Evolutionary conservation across 2,888 invertebrate genomes (phyloP).

Genomic region (Agonopterix alstromeriana): DNA sequence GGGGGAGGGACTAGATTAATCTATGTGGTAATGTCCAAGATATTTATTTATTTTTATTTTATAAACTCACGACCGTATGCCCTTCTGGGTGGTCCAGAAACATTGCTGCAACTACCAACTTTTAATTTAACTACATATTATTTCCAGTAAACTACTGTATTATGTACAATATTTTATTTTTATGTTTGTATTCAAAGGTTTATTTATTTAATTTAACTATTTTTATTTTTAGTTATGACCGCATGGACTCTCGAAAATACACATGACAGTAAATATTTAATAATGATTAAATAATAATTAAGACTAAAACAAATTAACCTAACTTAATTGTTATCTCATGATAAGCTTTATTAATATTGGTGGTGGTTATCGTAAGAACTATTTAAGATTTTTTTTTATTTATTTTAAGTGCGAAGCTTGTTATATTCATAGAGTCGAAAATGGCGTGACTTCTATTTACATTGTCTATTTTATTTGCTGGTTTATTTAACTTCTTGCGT

Average conservation of each 20-base stretch:
- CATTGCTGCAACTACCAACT: too few relatives aligned
- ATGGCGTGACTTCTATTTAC: neutral
- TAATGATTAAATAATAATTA: neutral
- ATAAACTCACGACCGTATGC: too few relatives aligned
- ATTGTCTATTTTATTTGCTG: neutral
- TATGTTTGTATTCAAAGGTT: too few relatives aligned
- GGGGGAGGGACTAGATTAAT: too few relatives aligned
- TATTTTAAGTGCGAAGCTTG: conserved; percentile 28
- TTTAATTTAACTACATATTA: neutral
- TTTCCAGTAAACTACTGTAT: neutral
- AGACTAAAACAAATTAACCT: neutral
- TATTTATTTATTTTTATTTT: too few relatives aligned
- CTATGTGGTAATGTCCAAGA: too few relatives aligned
- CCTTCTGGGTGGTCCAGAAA: too few relatives aligned
- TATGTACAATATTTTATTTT: neutral
- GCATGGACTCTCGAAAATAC: conserved; percentile 67
- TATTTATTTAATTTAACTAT: neutral
- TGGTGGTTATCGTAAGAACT: conserved; percentile 37
- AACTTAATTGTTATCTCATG: conserved; percentile 10
- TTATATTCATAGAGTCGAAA: conserved; percentile 44
- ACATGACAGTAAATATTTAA: conserved; percentile 45
- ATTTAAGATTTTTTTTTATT: neutral
- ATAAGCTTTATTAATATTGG: conserved; percentile 53
- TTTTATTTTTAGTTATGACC: conserved; percentile 24
- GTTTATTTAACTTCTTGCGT: too few relatives aligned